Evolutionary conservation across 2,797 vertebrate genomes (phyloP).

Genomic region (Phaenicophaeus curvirostris): DNA sequence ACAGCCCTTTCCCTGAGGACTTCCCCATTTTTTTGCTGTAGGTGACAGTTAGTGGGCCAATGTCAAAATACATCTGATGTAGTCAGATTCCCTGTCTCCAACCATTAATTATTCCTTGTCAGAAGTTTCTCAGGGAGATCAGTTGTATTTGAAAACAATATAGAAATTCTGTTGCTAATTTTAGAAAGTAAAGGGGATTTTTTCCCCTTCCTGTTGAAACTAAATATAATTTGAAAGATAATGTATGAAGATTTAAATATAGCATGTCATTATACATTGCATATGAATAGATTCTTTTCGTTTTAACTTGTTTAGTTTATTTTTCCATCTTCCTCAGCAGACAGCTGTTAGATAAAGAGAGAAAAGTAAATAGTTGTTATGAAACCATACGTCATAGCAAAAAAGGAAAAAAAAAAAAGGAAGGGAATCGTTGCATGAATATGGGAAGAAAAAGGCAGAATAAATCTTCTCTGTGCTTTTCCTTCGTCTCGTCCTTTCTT

Average conservation of each 20-base stretch:
- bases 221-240: slow-evolving; percentile 67
- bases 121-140: slow-evolving; percentile 45
- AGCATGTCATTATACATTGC: slow-evolving; percentile 25
- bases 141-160: slow-evolving; percentile 48
- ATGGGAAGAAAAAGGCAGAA: neutral
- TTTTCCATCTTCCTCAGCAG: slow-evolving; percentile 44
- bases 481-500: neutral
- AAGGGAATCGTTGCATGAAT: neutral
- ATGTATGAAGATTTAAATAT: slow-evolving; percentile 51
- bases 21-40: neutral
- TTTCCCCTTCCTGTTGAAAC: slow-evolving; percentile 19
- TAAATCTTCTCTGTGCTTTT: neutral
- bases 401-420: neutral
- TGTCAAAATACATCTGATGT: slow-evolving; percentile 46
- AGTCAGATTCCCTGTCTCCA: slow-evolving; percentile 34
- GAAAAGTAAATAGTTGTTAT: slow-evolving; percentile 65
- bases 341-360: slow-evolving; percentile 62
- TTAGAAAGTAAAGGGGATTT: slow-evolving; percentile 44
- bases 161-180: slow-evolving; percentile 43
- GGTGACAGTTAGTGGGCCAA: neutral
- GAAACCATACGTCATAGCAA: neutral
- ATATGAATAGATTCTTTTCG: slow-evolving; percentile 35
- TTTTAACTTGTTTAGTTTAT: slow-evolving; percentile 44
- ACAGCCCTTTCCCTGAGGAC: slow-evolving; percentile 23
- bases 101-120: slow-evolving; percentile 20